Conservation (phyloP, 2,797 vertebrate species). For the Siniperca undulata region DNA sequence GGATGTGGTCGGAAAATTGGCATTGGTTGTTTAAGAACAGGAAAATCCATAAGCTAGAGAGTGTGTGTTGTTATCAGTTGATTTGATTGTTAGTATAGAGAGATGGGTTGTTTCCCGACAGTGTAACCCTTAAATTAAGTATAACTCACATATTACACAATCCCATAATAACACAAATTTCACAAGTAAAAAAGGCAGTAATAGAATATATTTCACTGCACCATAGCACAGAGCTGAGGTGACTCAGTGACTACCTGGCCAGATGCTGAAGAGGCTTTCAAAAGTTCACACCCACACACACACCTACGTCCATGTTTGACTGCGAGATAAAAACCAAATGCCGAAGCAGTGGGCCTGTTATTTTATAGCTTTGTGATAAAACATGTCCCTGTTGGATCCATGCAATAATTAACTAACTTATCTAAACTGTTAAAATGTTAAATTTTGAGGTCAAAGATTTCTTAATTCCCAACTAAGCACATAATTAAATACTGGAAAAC, state of each 20-base stretch:
- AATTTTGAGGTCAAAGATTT: not conserved
- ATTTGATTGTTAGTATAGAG: not conserved
- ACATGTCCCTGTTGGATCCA: not conserved
- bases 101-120: not conserved
- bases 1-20: not conserved
- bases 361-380: conserved; percentile 5
- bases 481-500: not conserved
- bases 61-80: not conserved
- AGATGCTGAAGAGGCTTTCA: conserved; percentile 35
- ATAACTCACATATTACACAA: not conserved
- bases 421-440: not conserved
- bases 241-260: conserved; percentile 39
- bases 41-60: not conserved
- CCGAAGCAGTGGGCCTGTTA: not conserved
- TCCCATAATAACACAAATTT: not conserved
- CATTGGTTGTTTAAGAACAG: not conserved
- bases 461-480: not conserved
- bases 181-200: not conserved
- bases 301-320: conserved; percentile 10
- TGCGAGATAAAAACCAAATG: not conserved
- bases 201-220: not conserved
- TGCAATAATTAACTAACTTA: conserved; percentile 7
- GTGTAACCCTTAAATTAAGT: not conserved
- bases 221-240: conserved; percentile 7
- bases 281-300: conserved; percentile 10